Evolutionary conservation across 2,888 invertebrate species (phyloP).

Genomic region (Catocala fraxini): DNA sequence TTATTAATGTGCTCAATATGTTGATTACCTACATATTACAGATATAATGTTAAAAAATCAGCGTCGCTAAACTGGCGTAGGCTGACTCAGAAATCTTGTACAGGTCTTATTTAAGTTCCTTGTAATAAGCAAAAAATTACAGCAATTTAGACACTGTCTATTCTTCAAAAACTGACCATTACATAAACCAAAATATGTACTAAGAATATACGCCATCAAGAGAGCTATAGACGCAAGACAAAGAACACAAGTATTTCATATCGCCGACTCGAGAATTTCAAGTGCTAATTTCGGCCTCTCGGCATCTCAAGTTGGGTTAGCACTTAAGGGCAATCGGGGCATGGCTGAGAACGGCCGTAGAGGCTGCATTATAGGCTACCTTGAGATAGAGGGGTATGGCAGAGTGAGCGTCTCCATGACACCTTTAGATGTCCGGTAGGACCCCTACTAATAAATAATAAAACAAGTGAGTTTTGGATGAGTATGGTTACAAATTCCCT

Average conservation of each 20-base stretch:
- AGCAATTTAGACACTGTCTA: too few species aligned
- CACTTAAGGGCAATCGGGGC: conserved; percentile 74
- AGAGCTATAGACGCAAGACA: conserved; percentile 29
- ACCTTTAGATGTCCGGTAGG: conserved; percentile 74
- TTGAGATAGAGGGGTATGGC: conserved; percentile 48
- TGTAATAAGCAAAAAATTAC: too few species aligned
- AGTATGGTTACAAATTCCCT: neutral
- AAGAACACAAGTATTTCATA: conserved; percentile 47
- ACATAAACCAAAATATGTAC: neutral
- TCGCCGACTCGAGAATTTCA: conserved; percentile 51
- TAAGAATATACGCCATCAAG: conserved; percentile 14
- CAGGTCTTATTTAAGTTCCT: too few species aligned
- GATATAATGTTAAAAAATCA: too few species aligned
- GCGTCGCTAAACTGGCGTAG: too few species aligned
- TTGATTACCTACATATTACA: too few species aligned
- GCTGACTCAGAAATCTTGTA: too few species aligned
- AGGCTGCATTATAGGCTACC: conserved; percentile 66
- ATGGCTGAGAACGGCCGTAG: conserved; percentile 18
- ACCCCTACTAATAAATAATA: conserved; percentile 58
- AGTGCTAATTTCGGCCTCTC: conserved; percentile 78
- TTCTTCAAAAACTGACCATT: too few species aligned
- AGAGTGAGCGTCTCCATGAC: conserved; percentile 78
- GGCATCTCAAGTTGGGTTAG: conserved; percentile 60
- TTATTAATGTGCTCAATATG: too few species aligned
- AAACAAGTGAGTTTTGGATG: conserved; percentile 6